Evolutionary conservation across 2,797 vertebrate genomes (phyloP), one percentile per base, ranked within the genome.

Genomic region (Argentina silus): DNA sequence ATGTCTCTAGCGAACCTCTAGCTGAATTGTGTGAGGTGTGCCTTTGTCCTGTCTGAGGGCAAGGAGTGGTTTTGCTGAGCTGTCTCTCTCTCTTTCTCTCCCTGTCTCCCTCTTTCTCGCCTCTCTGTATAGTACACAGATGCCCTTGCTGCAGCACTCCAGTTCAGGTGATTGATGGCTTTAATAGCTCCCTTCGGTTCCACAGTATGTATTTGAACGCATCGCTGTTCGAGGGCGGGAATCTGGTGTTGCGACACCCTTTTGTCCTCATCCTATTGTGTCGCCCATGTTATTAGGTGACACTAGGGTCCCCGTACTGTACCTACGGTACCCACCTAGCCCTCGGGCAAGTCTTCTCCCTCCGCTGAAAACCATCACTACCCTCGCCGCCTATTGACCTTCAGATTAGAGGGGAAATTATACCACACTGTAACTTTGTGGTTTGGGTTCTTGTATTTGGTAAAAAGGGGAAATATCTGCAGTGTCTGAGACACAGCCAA

Each of bases 101-200:
- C 12, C 48, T n/a, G 12, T 36, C 23, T 27, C 23, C 23, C 21
- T 53, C 48, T 53, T 21, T 3, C 23, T 17, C 15, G 53, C 27
- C 42, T 66, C 47, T 44, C 6, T n/a, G 45, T 21, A 36, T 62
- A 68, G 74, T 73, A 67, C 51, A 60, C 75, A 21, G 2, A 45
- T 81, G 81, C 75, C 81, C 82, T 83, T 84, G 82, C 81, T 75
- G 76, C 78, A 72, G 80, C 63, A 1, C 72, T 27, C 67, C 67
- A 61, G 69, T 66, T 68, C 69, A 3, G 61, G 62, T 84, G 87
- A 86, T 86, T 83, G 84, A 88, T 87, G 75, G 80, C 67, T 73
- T 11, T 82, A 79, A 78, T 72, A 23, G 78, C 76, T 78, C 69
- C 76, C 74, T 73, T 62, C 15, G 53, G 82, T 78, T 78, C 76